A percentile compares a stretch with the other conserved stretches of the same genome.
These are phyloP conservation scores for Plectrocnemia conspersa DNA, from an alignment of 1,140 invertebrate species.

Conservation along the genomic window DNA sequence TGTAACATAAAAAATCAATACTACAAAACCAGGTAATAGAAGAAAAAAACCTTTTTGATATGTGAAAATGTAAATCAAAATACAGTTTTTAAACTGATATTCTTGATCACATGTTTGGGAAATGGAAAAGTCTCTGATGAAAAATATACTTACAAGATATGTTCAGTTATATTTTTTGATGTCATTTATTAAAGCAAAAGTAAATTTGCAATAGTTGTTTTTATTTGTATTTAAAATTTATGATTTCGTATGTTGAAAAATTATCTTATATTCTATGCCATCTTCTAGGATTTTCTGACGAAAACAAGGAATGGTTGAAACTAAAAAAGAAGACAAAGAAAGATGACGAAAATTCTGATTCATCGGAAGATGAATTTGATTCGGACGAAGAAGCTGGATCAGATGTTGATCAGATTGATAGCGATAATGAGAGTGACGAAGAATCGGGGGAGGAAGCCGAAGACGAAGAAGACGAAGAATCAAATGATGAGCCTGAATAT, in stretches of 20 bases:
- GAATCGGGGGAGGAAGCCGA: constrained; percentile 33
- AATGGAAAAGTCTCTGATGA: too few species aligned
- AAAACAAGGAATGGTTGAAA: constrained; percentile 66
- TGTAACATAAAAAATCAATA: too few species aligned
- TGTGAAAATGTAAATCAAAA: too few species aligned
- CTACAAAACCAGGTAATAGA: too few species aligned
- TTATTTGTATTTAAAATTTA: too few species aligned
- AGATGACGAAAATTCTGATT: constrained; percentile 32
- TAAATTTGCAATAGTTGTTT: constrained; percentile 2
- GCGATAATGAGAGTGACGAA: constrained; percentile 35
- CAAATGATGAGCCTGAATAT: constrained; percentile 19
- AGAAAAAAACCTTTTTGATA: too few species aligned
- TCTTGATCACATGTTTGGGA: too few species aligned
- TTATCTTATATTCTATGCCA: constrained; percentile 14
- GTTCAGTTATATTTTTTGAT: too few species aligned
- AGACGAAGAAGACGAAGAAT: constrained; percentile 33
- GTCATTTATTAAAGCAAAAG: too few species aligned
- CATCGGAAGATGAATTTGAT: constrained; percentile 13
- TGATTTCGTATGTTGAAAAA: too few species aligned
- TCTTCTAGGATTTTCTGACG: constrained; percentile 62
- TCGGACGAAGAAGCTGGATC: constrained; percentile 26
- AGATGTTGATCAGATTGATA: constrained; percentile 30
- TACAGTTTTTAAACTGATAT: too few species aligned
- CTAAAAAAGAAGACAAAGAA: constrained; percentile 49
- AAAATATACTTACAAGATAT: too few species aligned